A percentile compares a stretch with the other conserved stretches of the same genome.
phyloP scores from a whole-genome alignment of 2,888 invertebrate species.

The Agrochola litura region DNA sequence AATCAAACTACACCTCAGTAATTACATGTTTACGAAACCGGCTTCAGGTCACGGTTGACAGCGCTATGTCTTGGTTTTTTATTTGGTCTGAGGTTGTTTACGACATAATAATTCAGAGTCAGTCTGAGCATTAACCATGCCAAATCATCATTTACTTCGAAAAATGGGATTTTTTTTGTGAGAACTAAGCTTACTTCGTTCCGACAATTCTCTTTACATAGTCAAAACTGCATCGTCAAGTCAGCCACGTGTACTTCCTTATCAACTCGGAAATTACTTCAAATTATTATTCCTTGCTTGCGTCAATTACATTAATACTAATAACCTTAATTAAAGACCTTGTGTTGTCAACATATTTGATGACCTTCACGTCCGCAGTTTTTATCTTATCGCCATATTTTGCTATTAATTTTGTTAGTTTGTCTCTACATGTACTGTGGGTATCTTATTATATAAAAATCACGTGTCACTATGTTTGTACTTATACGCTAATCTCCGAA shows the following conservation, averaged over 20 bases:
- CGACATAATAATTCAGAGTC: too few relatives aligned
- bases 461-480: too few relatives aligned
- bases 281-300: constrained; percentile 7
- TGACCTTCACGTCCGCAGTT: constrained; percentile 46
- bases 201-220: neutral
- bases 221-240: neutral
- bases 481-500: too few relatives aligned
- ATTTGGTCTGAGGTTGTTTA: too few relatives aligned
- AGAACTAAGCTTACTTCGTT: neutral
- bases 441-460: neutral
- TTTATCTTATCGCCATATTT: constrained; percentile 46
- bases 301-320: constrained; percentile 19
- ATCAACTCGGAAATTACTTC: constrained; percentile 20
- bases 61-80: too few relatives aligned
- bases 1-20: too few relatives aligned
- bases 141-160: neutral
- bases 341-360: constrained; percentile 9
- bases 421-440: constrained; percentile 1
- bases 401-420: constrained; percentile 9
- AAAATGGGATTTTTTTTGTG: neutral
- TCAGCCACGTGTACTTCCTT: neutral
- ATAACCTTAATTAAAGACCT: constrained; percentile 22
- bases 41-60: too few relatives aligned
- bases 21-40: too few relatives aligned
- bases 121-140: neutral